Base-by-base conservation (phyloP, 2,888 invertebrate genomes). In the Julus scanicus region DNA sequence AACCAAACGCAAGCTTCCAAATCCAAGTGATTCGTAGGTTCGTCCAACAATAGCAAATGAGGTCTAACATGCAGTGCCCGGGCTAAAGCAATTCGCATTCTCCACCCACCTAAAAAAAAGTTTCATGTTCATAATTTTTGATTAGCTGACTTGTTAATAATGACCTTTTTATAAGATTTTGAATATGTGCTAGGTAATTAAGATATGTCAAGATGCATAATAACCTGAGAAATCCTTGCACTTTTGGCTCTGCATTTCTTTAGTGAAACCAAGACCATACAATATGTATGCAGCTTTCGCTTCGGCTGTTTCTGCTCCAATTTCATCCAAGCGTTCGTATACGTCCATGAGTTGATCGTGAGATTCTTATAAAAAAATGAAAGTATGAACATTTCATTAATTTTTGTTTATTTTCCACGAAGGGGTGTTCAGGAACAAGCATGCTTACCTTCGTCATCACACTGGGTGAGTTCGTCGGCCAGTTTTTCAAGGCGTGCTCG, bases 1-100 rank as follows among this genome's bases (percentile, higher is more conserved):
- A 99, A 94, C 99, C 99, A 99, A 85, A 99, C 99, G 92, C 99
- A 99, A 89, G 99, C 99, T 92, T 99, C 98, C 90, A 99, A 94
- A 94, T 94, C 92, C 83, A 94, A 90, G 90, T 93, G 93, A 91
- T 93, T 93, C 0, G 93, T 93, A 0, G 94, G 94, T 90, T 94
- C 94, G 91, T 95, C 94, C 88, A 94, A 91, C 87, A 94, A 91
- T 48, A 94, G 91, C 87, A 94, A 90, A 88, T 94, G 93, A 0
- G 94, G 94, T 90, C 93, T 93, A 84, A 94, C 92, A 90, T 92
- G 94, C 48, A 94, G 91, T 5, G 94, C 94, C 87, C 94, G 91
- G 6, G 94, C 94, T 37, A 94, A 91, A 48, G 94, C 93, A 89
- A 94, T 94, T 89, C 94, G 91, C 94, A 95, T 95, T 88, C 94